Percentiles rank a stretch among this genome's conserved stretches.
These are phyloP conservation scores for Spilarctia lutea DNA, from an alignment of 2,888 invertebrate genomes.

Conservation along the genomic window DNA sequence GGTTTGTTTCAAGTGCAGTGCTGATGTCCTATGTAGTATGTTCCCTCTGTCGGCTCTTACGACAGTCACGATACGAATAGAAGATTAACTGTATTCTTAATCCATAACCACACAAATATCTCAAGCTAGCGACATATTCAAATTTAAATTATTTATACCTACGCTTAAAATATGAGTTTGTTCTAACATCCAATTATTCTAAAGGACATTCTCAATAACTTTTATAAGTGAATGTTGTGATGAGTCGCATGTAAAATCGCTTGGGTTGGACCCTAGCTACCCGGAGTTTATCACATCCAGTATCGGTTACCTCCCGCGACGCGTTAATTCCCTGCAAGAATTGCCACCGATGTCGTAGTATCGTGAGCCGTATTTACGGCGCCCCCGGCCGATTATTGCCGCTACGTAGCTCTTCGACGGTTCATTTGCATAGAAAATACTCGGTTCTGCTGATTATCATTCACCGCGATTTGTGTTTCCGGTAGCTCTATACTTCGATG, in stretches of 20 bases:
- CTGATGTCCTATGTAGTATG: too few species aligned
- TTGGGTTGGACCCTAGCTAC: slow-evolving; percentile 43
- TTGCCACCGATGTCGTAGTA: slow-evolving; percentile 68
- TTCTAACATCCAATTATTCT: too few species aligned
- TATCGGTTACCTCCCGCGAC: slow-evolving; percentile 68
- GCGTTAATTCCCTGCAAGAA: slow-evolving; percentile 72
- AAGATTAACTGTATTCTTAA: too few species aligned
- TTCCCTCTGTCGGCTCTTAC: too few species aligned
- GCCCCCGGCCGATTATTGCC: slow-evolving; percentile 74
- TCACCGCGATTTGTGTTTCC: slow-evolving; percentile 60
- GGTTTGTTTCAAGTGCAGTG: too few species aligned
- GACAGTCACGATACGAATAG: too few species aligned
- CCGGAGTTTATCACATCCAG: slow-evolving; percentile 52
- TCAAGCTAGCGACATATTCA: too few species aligned
- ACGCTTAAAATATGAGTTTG: too few species aligned
- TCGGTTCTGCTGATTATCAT: slow-evolving; percentile 61
- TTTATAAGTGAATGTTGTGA: neutral
- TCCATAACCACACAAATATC: too few species aligned
- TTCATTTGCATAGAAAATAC: slow-evolving; percentile 82
- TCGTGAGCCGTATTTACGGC: slow-evolving; percentile 81
- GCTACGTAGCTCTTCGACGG: slow-evolving; percentile 69
- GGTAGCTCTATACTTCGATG: slow-evolving; percentile 46
- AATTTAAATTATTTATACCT: too few species aligned
- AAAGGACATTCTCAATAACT: neutral
- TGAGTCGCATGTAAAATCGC: slow-evolving; percentile 6